Evolutionary conservation across 2,113 vertebrate genomes (phyloP).

Genomic region (Psophia crepitans): DNA sequence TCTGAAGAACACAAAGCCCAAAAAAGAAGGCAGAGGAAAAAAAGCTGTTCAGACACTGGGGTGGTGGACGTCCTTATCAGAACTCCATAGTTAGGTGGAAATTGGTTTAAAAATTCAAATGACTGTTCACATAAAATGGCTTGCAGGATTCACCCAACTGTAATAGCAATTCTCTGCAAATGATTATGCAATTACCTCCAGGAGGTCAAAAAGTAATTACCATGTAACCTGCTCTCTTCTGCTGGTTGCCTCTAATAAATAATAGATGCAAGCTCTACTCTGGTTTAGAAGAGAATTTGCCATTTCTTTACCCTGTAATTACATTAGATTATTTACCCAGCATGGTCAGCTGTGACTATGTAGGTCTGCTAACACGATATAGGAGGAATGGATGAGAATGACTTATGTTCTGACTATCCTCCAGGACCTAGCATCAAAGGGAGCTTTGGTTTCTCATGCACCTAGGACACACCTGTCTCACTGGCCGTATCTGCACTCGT

Average conservation of each 20-base stretch:
- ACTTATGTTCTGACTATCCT: neutral
- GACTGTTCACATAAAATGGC: constrained; percentile 51
- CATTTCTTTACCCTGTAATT: constrained; percentile 51
- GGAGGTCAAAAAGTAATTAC: constrained; percentile 74
- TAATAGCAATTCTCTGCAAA: constrained; percentile 66
- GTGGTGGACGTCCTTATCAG: constrained; percentile 2
- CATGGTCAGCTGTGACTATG: constrained; percentile 50
- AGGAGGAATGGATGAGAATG: neutral
- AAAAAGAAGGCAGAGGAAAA: neutral
- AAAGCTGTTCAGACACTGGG: neutral
- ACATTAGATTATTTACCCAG: constrained; percentile 58
- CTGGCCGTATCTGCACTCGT: accelerated
- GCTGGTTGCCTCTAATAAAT: constrained; percentile 61
- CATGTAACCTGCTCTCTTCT: constrained; percentile 66
- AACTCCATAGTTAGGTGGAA: constrained; percentile 35
- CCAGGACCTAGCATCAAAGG: neutral
- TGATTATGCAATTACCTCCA: constrained; percentile 73
- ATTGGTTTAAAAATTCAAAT: constrained; percentile 67
- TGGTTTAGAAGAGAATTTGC: constrained; percentile 35
- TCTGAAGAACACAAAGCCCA: neutral
- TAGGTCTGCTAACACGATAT: constrained; percentile 1
- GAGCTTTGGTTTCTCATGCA: neutral
- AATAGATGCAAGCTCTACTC: constrained; percentile 50
- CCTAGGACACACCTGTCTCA: neutral
- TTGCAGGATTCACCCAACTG: constrained; percentile 61